Conservation (phyloP, 2,797 vertebrate genomes). For the Pantherophis alleghaniensis region DNA sequence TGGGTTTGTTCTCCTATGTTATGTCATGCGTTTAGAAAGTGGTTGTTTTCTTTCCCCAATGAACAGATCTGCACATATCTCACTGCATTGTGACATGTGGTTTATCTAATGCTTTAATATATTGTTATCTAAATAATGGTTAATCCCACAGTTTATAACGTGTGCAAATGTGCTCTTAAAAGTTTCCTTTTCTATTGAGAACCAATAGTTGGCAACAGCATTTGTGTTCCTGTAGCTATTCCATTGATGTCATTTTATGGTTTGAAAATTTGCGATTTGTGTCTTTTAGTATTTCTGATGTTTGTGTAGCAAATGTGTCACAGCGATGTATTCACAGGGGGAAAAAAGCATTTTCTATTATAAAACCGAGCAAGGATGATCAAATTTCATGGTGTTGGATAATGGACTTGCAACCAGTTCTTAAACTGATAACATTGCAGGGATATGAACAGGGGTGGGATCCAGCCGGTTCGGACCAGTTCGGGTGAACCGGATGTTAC, state of each 20-base stretch:
- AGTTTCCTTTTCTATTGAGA: neutral
- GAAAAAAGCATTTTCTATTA: neutral
- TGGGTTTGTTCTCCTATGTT: no score
- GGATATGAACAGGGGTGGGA: no score
- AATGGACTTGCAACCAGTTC: neutral
- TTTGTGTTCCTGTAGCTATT: neutral
- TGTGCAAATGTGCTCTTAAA: neutral
- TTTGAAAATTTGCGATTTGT: accelerated
- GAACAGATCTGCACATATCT: no score
- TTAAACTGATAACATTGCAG: neutral
- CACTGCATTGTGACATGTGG: no score
- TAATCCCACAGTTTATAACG: neutral
- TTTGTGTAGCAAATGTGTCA: neutral
- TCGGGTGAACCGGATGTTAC: no score
- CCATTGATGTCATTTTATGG: neutral
- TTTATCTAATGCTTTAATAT: no score
- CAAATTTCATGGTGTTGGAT: neutral
- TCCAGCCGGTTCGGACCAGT: no score
- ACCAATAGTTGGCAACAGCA: neutral
- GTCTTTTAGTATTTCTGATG: neutral
- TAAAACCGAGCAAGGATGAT: neutral
- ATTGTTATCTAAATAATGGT: no score
- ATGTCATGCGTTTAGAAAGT: no score
- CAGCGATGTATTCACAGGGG: neutral
- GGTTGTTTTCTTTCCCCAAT: no score